Evolutionary conservation across 2,888 invertebrate species (phyloP).

Genomic region (Agonopterix subpropinquella): DNA sequence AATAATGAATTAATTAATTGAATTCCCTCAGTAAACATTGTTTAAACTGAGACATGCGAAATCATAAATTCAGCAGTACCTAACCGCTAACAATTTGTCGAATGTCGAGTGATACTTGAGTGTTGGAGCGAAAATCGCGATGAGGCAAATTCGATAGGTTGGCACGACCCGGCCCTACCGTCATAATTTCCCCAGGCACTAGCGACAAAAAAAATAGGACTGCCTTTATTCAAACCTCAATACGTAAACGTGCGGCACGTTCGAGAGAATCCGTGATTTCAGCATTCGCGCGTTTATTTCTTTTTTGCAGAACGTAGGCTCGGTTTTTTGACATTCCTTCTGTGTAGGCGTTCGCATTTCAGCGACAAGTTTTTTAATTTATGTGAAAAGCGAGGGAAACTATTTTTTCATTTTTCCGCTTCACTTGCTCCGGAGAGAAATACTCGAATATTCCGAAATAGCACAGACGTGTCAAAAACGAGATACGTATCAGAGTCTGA

Average conservation of each 20-base stretch:
- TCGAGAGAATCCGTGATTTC: conserved; percentile 13
- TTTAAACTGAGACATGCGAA: neutral
- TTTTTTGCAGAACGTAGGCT: neutral
- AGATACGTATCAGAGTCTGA: too few relatives aligned
- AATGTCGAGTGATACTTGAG: neutral
- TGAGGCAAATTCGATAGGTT: conserved; percentile 7
- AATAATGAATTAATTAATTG: too few relatives aligned
- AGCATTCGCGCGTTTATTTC: conserved; percentile 7
- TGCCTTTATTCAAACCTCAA: conserved; percentile 6
- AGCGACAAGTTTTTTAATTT: neutral
- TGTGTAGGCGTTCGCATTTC: conserved; percentile 1
- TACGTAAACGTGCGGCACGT: conserved; percentile 11
- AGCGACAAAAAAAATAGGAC: conserved; percentile 15
- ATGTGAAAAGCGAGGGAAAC: neutral
- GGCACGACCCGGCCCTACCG: conserved; percentile 9
- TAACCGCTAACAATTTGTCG: conserved; percentile 3
- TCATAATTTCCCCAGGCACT: conserved; percentile 31
- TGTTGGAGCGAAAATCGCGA: conserved; percentile 3
- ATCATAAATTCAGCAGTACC: neutral
- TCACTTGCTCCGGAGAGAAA: too few relatives aligned
- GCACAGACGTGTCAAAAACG: too few relatives aligned
- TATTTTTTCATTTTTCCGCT: too few relatives aligned
- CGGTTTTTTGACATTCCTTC: neutral
- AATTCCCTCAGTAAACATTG: too few relatives aligned
- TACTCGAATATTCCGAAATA: too few relatives aligned